These are phyloP conservation scores for Hyppa rectilinea DNA, from an alignment of 2,888 invertebrate species.

Conservation along the genomic window DNA sequence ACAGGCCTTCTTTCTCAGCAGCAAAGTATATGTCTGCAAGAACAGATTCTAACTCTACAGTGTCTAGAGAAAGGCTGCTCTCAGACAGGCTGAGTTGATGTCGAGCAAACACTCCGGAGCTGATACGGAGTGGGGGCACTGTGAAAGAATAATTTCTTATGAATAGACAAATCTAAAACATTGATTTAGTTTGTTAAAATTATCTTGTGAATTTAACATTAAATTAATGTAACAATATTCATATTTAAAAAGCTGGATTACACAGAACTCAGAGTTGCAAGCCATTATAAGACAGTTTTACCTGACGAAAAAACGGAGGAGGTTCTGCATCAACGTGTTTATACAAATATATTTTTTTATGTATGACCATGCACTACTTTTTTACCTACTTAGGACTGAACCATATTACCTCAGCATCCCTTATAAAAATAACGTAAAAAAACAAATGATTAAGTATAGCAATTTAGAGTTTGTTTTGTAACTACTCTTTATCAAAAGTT, in stretches of 20 bases:
- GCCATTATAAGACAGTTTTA: no score
- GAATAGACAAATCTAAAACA: not conserved
- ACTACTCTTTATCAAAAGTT: not conserved
- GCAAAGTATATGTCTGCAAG: constrained; percentile 94
- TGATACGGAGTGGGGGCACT: constrained; percentile 90
- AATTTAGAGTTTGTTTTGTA: no score
- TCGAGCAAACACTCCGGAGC: constrained; percentile 93
- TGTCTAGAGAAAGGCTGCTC: constrained; percentile 92
- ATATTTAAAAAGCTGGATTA: not conserved
- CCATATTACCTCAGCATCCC: not conserved
- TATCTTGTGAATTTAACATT: not conserved
- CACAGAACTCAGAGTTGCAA: not conserved
- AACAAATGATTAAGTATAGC: no score
- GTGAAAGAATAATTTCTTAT: constrained; percentile 40
- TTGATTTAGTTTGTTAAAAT: not conserved
- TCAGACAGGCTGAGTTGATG: constrained; percentile 93
- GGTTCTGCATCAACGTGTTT: no score
- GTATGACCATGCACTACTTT: no score
- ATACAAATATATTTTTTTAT: no score
- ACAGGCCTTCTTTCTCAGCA: constrained; percentile 92
- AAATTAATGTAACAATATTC: not conserved
- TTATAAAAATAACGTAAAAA: not conserved
- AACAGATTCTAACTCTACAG: constrained; percentile 93
- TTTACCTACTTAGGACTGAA: not conserved
- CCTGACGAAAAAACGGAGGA: no score